Conservation (phyloP, 2,888 invertebrate species). For the Nomada hirtipes region DNA sequence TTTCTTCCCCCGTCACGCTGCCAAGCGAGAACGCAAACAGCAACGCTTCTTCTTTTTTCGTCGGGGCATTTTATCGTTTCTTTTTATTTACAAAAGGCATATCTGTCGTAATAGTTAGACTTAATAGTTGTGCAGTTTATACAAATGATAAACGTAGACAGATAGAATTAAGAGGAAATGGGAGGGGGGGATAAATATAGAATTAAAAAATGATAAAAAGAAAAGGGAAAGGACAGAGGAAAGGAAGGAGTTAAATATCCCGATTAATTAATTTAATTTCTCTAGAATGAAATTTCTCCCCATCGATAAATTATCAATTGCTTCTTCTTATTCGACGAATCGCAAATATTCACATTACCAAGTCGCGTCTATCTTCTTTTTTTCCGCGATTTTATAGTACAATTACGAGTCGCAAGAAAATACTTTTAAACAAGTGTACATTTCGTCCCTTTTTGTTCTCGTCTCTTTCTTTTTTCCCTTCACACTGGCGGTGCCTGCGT, state of each 20-base stretch:
- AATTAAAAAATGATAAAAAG: background rate
- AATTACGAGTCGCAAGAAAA: slow-evolving; percentile 24
- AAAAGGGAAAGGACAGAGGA: background rate
- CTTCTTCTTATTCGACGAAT: background rate
- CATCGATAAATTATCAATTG: background rate
- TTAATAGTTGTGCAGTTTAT: slow-evolving; percentile 52
- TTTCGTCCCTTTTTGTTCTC: slow-evolving; percentile 7
- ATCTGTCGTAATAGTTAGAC: slow-evolving; percentile 50
- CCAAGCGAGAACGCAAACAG: slow-evolving; percentile 11
- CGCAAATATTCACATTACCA: slow-evolving; percentile 23
- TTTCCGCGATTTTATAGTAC: slow-evolving; percentile 35
- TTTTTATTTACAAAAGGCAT: slow-evolving; percentile 67
- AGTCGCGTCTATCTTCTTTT: slow-evolving; percentile 9
- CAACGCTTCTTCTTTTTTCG: background rate
- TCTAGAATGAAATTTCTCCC: slow-evolving; percentile 9
- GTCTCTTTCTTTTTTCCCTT: background rate
- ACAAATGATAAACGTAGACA: slow-evolving; percentile 44
- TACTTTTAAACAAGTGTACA: slow-evolving; percentile 1
- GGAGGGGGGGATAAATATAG: background rate
- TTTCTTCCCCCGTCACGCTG: background rate
- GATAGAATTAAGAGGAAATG: background rate
- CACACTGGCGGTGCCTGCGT: slow-evolving; percentile 88
- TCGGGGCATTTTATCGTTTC: slow-evolving; percentile 40
- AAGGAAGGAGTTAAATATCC: background rate
- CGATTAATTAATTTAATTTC: slow-evolving; percentile 14